Percentiles rank a stretch among this genome's conserved stretches.
Evolutionary conservation across 1,140 invertebrate genomes (phyloP).

Genomic region (Psix sp.): DNA sequence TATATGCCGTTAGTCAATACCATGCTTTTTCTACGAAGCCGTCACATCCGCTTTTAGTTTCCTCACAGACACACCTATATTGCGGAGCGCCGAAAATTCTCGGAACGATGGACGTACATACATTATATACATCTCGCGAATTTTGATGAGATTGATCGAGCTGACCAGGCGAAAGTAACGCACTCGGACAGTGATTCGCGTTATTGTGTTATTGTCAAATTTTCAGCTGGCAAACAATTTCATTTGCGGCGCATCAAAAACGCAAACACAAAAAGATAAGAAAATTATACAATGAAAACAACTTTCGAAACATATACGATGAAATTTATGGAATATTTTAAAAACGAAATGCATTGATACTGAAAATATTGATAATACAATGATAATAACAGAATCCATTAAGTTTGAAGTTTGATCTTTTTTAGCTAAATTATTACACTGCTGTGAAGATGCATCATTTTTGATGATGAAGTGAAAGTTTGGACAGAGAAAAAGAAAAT

Average conservation of each 20-base stretch:
- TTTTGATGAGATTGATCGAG: constrained; percentile 34
- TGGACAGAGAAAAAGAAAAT: too few species aligned
- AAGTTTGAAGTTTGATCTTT: too few species aligned
- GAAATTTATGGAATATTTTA: too few species aligned
- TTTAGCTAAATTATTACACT: too few species aligned
- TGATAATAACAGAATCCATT: too few species aligned
- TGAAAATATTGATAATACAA: too few species aligned
- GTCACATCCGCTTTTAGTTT: constrained; percentile 14
- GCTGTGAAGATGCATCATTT: too few species aligned
- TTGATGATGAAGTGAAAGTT: too few species aligned
- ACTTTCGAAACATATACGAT: too few species aligned
- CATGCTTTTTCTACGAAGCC: constrained; percentile 1
- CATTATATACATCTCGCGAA: constrained; percentile 23
- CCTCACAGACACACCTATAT: constrained; percentile 22
- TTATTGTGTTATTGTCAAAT: constrained; percentile 13
- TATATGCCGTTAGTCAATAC: constrained; percentile 5
- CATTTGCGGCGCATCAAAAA: neutral
- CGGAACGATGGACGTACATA: constrained; percentile 7
- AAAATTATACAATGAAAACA: too few species aligned
- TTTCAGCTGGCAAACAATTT: constrained; percentile 4
- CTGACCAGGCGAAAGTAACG: constrained; percentile 23
- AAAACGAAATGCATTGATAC: too few species aligned
- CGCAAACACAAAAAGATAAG: too few species aligned
- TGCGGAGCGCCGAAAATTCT: constrained; percentile 17
- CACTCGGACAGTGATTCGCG: constrained; percentile 3